Evolutionary conservation across 2,113 vertebrate species (phyloP), one percentile per base, ranked within the genome.

Genomic region (Macrotis lagotis): DNA sequence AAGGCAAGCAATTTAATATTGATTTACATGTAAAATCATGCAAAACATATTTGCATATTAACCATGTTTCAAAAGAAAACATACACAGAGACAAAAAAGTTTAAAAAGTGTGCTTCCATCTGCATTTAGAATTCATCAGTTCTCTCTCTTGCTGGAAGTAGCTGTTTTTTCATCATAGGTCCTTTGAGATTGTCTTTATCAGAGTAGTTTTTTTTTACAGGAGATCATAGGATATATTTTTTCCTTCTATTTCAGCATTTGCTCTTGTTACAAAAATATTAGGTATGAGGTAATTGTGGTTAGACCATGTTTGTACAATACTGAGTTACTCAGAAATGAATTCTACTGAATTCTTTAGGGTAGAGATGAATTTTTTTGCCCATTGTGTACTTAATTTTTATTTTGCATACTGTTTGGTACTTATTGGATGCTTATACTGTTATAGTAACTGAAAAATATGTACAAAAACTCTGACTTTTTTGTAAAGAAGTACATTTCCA

Each of bases 241-340:
- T 9, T 2, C 66, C 26, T 25, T 44, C 89, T 88, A 48, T 48
- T 66, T 91, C 10, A 24, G 89, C 92, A 83, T 91, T 48, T 89
- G 24, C 83, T n/a, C 51, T 31, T 22, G 9, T 44, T 89, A 1
- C 74, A 14, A 95, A 12, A 89, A 2, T 26, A 83, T 93, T 95
- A 8, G 12, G 31, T 91, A 16, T 94, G 91, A 89, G 31, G 0
- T 91, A 37, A 12, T 89, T 95, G 92, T 51, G 53, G 25, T 91
- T 94, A 94, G 93, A 93, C 50, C 5, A 31, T 90, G 48, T 90
- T 90, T 48, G 89, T 90, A 10, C 10, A 50, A 93, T 83, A 95
- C 51, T 6, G 2, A 88, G 31, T 50, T 8, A 89, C 24, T 96
- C n/a, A 83, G 37, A 91, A 92, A 93, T 83, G 6, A 44, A 31